Percentiles rank a stretch among this genome's conserved stretches.
Conservation (phyloP, 1,140 invertebrate genomes). For the Bombyx mandarina region DNA sequence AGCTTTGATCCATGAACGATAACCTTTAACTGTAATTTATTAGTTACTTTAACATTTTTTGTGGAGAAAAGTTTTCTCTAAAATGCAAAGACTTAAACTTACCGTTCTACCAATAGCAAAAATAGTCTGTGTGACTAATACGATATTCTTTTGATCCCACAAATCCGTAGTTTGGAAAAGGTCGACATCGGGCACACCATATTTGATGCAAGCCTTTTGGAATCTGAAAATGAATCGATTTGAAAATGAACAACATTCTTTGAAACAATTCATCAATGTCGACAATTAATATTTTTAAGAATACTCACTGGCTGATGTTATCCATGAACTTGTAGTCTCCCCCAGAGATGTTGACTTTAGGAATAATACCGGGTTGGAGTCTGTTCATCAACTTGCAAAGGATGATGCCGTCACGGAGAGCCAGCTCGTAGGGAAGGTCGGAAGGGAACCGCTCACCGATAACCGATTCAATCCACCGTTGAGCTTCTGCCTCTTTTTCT, state of each 20-base stretch:
- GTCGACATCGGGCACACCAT: constrained; percentile 91
- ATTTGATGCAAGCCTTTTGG: constrained; percentile 87
- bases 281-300: not conserved
- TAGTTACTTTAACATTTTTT: no score
- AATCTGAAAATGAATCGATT: constrained; percentile 75
- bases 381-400: constrained; percentile 90
- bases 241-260: not conserved
- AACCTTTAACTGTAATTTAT: no score
- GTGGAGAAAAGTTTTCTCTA: not conserved
- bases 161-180: constrained; percentile 96
- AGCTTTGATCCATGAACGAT: no score
- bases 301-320: constrained; percentile 87
- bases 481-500: constrained; percentile 85
- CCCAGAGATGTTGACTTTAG: constrained; percentile 89
- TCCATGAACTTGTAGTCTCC: constrained; percentile 97
- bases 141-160: constrained; percentile 94
- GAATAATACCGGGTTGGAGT: constrained; percentile 85
- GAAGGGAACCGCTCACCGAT: constrained; percentile 84
- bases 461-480: constrained; percentile 90
- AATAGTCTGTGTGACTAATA: constrained; percentile 88
- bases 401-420: constrained; percentile 86
- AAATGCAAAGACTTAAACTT: constrained; percentile 33
- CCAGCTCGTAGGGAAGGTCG: constrained; percentile 80
- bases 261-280: not conserved
- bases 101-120: constrained; percentile 91